phyloP scores from a whole-genome alignment of 2,113 vertebrate species.

The Mastomys coucha region DNA sequence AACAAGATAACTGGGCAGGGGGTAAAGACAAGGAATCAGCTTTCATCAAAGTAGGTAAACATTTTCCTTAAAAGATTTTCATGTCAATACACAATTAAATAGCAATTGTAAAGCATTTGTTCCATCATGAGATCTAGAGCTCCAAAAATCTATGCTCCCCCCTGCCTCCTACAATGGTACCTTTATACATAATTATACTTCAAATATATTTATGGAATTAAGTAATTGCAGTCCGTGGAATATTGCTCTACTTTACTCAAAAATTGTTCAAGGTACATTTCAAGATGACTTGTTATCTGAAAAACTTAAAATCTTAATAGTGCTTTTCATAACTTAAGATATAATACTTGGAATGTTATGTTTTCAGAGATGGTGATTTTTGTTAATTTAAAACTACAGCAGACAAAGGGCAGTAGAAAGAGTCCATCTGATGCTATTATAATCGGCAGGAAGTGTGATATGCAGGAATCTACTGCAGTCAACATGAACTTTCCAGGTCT shows the following conservation, averaged over 20 bases:
- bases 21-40: neutral
- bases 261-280: slow-evolving; percentile 23
- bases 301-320: slow-evolving; percentile 43
- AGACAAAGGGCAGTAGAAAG: neutral
- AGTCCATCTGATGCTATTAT: neutral
- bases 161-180: neutral
- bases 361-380: slow-evolving; percentile 27
- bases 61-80: neutral
- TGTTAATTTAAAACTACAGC: slow-evolving; percentile 3
- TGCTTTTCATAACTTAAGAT: neutral
- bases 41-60: neutral
- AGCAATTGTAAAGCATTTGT: neutral
- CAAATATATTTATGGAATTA: neutral
- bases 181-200: neutral
- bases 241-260: slow-evolving; percentile 14
- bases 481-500: neutral
- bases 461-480: neutral
- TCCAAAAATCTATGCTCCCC: neutral
- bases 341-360: neutral
- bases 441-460: neutral
- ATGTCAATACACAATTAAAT: neutral
- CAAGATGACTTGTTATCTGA: slow-evolving; percentile 28
- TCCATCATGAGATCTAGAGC: neutral
- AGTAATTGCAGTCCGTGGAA: neutral
- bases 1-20: neutral